These are phyloP conservation scores for Apodemia zela DNA, from an alignment of 2,888 invertebrate species.

Conservation along the genomic window DNA sequence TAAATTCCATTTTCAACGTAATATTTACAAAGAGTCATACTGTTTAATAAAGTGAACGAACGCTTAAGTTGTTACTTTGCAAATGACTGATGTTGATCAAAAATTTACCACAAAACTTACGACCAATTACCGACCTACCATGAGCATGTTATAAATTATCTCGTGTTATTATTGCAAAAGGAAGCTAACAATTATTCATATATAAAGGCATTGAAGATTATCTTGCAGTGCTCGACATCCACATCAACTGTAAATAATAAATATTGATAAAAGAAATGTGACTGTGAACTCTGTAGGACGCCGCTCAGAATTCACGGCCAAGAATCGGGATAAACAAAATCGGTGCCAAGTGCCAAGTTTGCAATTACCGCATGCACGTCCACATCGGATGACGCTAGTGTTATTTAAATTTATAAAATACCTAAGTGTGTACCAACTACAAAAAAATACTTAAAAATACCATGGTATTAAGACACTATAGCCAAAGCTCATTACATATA, in stretches of 20 bases:
- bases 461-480: not conserved
- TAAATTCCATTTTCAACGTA: not conserved
- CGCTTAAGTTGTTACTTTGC: not conserved
- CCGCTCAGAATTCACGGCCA: slow-evolving; percentile 51
- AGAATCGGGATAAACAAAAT: slow-evolving; percentile 56
- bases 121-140: too few relatives aligned
- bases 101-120: not conserved
- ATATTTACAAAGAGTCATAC: not conserved
- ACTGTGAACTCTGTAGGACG: slow-evolving; percentile 55
- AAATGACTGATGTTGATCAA: not conserved
- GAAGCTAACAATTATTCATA: not conserved
- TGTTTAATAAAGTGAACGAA: not conserved
- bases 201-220: not conserved
- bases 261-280: slow-evolving; percentile 36
- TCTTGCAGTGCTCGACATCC: slow-evolving; percentile 9
- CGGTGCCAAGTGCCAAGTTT: slow-evolving; percentile 50
- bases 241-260: not conserved
- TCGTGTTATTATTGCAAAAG: not conserved
- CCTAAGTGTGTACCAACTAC: not conserved
- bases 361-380: slow-evolving; percentile 49
- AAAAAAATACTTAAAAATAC: too few relatives aligned
- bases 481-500: too few relatives aligned
- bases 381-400: slow-evolving; percentile 34
- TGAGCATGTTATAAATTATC: not conserved
- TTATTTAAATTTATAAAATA: slow-evolving; percentile 17